phyloP scores from a whole-genome alignment of 2,113 vertebrate species.

The Pterocles gutturalis region DNA sequence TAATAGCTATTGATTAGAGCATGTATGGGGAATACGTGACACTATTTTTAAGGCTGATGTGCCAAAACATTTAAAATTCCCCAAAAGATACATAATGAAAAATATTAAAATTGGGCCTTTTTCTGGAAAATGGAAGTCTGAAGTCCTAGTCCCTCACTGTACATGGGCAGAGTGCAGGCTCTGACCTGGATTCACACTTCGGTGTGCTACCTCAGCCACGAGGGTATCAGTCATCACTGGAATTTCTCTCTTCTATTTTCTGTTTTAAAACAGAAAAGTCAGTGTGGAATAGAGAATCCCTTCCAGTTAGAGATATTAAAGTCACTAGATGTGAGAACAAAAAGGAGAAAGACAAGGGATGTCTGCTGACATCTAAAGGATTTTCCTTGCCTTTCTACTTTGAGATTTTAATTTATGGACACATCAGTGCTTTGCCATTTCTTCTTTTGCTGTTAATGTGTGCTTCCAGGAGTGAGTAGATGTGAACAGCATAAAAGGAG shows the following conservation, averaged over 20 bases:
- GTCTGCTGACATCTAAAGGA: neutral
- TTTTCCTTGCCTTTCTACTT: neutral
- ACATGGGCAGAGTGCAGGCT: neutral
- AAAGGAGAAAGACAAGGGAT: neutral
- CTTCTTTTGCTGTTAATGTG: neutral
- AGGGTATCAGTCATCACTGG: neutral
- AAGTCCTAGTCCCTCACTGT: fast-evolving
- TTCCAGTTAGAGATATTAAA: neutral
- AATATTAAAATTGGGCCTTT: neutral
- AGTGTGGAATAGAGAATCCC: neutral
- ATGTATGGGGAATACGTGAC: neutral
- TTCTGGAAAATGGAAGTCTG: neutral
- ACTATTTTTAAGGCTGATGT: neutral
- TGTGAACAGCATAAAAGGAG: neutral
- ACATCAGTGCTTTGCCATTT: neutral
- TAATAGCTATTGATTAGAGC: neutral
- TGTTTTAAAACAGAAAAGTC: neutral
- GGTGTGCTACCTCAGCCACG: neutral
- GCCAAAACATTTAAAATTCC: neutral
- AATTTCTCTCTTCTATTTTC: neutral
- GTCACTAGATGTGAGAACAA: neutral
- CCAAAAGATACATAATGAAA: neutral
- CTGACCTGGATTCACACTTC: neutral
- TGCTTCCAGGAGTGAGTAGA: neutral
- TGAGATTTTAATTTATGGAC: neutral